Evolutionary conservation across 1,140 invertebrate genomes (phyloP).

Genomic region (Sipha flava): DNA sequence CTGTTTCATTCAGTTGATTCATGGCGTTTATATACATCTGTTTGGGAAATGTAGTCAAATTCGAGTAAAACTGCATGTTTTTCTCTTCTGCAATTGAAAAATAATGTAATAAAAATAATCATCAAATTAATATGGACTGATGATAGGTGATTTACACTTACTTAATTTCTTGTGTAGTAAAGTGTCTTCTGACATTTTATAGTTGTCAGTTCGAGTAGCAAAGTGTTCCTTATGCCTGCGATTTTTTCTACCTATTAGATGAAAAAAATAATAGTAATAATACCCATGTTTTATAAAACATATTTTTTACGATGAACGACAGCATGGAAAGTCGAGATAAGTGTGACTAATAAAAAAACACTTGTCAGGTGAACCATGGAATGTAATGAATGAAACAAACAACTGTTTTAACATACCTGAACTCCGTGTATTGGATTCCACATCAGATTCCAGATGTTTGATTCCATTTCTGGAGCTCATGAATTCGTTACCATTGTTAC

Average conservation of each 20-base stretch:
- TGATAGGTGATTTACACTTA: neutral
- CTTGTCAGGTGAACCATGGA: neutral
- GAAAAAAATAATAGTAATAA: too few relatives aligned
- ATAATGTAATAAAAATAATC: neutral
- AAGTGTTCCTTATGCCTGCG: neutral
- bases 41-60: neutral
- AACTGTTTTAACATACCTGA: neutral
- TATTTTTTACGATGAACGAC: too few relatives aligned
- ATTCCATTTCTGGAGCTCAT: neutral
- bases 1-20: neutral
- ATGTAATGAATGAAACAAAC: neutral
- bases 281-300: too few relatives aligned
- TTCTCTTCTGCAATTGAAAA: neutral
- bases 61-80: constrained; percentile 24
- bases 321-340: too few relatives aligned
- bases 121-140: neutral
- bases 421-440: neutral
- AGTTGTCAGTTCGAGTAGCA: neutral
- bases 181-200: constrained; percentile 18
- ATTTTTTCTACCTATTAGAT: neutral
- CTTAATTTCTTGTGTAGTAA: constrained; percentile 1
- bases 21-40: constrained; percentile 3
- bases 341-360: too few relatives aligned
- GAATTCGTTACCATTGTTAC: neutral
- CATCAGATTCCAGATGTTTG: neutral